Percentiles rank a stretch among this genome's conserved stretches.
phyloP scores from a whole-genome alignment of 2,797 vertebrate species.

The Crax fasciolata region DNA sequence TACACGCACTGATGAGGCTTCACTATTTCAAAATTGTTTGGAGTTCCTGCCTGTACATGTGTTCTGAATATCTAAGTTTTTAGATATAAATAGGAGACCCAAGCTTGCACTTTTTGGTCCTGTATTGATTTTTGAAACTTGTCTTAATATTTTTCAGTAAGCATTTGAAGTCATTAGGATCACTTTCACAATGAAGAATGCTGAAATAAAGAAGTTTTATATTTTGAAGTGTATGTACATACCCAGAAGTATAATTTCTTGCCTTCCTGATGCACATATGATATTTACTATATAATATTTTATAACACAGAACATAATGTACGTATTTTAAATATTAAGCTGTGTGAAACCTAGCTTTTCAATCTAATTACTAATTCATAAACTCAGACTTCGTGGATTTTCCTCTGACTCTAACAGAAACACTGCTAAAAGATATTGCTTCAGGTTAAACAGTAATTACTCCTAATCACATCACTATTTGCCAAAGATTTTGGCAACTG shows the following conservation, averaged over 20 bases:
- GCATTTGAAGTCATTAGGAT: background rate
- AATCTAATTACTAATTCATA: background rate
- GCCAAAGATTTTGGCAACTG: background rate
- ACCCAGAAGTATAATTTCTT: background rate
- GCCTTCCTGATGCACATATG: accelerated
- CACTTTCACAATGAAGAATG: background rate
- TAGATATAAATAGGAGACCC: background rate
- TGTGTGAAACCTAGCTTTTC: background rate
- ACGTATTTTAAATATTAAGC: background rate
- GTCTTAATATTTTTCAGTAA: background rate
- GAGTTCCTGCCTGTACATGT: background rate
- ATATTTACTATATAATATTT: background rate
- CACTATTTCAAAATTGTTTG: background rate
- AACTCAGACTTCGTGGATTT: background rate
- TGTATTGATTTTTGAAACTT: background rate
- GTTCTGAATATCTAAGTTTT: background rate
- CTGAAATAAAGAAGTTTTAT: background rate
- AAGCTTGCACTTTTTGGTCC: background rate
- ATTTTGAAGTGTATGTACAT: background rate
- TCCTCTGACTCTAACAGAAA: background rate
- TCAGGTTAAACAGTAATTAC: background rate
- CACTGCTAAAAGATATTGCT: background rate
- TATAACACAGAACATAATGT: background rate
- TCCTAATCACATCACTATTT: background rate
- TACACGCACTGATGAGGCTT: background rate